Evolutionary conservation across 2,797 vertebrate genomes (phyloP).

Genomic region (Acanthornis magna): DNA sequence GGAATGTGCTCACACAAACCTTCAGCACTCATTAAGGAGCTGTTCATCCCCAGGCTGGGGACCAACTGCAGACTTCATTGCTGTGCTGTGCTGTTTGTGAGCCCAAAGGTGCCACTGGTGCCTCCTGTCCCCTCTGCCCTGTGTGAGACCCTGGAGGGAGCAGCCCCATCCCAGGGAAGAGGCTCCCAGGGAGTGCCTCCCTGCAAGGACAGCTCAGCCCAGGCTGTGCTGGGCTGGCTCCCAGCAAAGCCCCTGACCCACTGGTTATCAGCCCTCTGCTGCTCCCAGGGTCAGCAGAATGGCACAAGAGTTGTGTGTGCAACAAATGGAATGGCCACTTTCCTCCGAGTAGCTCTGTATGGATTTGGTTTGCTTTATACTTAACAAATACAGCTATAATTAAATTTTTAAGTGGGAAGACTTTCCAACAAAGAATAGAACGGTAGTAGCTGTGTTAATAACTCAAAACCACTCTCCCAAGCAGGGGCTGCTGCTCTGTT

Average conservation of each 20-base stretch:
- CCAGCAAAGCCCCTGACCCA: neutral
- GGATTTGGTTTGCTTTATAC: neutral
- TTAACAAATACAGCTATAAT: neutral
- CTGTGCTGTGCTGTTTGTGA: neutral
- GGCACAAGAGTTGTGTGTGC: neutral
- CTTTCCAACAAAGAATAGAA: neutral
- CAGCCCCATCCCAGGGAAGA: neutral
- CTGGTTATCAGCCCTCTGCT: neutral
- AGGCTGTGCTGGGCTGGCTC: neutral
- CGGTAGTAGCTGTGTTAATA: neutral
- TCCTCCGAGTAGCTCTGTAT: neutral
- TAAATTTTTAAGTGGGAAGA: neutral
- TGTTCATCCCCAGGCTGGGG: neutral
- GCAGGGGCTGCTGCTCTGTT: neutral
- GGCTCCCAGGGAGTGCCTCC: neutral
- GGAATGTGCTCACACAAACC: neutral
- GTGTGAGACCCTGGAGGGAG: neutral
- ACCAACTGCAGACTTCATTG: neutral
- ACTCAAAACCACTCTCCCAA: neutral
- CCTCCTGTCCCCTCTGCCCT: neutral
- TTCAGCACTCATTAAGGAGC: neutral
- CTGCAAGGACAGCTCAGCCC: slow-evolving; percentile 12
- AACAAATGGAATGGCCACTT: neutral
- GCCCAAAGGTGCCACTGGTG: neutral
- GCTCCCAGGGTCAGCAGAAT: slow-evolving; percentile 30